phyloP scores from a whole-genome alignment of 1,140 invertebrate species.

The Dolichoris vasculosae region DNA sequence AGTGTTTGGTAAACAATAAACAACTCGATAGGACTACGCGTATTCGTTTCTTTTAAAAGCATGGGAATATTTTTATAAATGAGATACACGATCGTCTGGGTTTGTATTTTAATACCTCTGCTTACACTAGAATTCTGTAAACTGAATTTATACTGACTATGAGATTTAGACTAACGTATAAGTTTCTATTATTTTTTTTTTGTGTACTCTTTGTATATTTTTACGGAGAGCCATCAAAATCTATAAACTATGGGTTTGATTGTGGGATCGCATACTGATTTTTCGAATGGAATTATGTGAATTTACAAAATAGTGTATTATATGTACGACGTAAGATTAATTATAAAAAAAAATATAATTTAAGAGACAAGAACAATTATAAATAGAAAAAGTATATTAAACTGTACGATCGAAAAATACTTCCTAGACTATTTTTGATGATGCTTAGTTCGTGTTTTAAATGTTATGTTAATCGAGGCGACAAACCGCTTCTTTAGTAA shows the following conservation, averaged over 20 bases:
- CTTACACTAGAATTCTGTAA: background rate
- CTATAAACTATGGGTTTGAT: background rate
- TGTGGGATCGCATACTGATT: background rate
- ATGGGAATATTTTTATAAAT: background rate
- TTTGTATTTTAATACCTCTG: background rate
- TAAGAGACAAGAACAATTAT: background rate
- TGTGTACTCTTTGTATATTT: background rate
- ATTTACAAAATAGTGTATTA: background rate
- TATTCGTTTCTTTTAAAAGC: background rate
- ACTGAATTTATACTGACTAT: background rate
- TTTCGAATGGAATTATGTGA: background rate
- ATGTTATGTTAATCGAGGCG: background rate
- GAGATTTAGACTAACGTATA: background rate
- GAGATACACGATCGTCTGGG: background rate
- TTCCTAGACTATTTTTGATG: background rate
- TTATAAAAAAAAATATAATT: background rate
- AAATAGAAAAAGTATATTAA: background rate
- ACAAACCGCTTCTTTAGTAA: background rate
- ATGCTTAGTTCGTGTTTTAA: background rate
- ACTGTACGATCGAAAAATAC: background rate
- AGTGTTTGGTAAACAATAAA: too few species aligned
- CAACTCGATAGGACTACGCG: background rate
- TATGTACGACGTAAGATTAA: background rate
- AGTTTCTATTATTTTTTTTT: background rate
- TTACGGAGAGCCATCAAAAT: background rate